phyloP scores from a whole-genome alignment of 2,113 vertebrate genomes.

The Hippocampus guttulatus region DNA sequence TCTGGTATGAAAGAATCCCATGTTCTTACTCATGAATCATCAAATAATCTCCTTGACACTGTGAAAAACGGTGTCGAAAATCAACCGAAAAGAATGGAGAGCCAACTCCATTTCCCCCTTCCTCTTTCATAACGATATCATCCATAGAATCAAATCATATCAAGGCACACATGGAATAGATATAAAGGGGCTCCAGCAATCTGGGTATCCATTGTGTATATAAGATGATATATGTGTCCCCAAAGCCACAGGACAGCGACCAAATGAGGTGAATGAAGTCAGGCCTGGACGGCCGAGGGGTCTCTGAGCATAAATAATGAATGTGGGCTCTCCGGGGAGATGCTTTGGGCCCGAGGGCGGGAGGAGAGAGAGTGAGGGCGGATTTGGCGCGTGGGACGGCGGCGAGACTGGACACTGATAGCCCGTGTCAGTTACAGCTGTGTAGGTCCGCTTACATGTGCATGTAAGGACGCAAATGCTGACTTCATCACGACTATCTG shows the following conservation, averaged over 20 bases:
- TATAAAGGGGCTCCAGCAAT: neutral
- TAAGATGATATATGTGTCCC: constrained; percentile 11
- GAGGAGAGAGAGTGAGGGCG: constrained; percentile 5
- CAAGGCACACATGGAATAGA: neutral
- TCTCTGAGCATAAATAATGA: constrained; percentile 62
- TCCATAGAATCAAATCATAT: neutral
- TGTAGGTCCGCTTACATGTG: constrained; percentile 21
- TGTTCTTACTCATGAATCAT: too few relatives aligned
- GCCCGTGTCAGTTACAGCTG: constrained; percentile 55
- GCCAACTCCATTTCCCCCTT: neutral
- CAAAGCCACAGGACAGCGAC: constrained; percentile 14
- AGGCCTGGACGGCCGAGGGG: constrained; percentile 18
- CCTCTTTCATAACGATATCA: neutral
- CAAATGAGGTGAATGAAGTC: constrained; percentile 30
- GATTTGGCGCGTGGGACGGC: constrained; percentile 21
- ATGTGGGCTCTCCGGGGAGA: constrained; percentile 42
- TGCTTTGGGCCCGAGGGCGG: constrained; percentile 27
- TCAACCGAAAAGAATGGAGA: neutral
- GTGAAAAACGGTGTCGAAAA: too few relatives aligned
- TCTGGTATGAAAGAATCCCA: too few relatives aligned
- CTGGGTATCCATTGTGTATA: neutral
- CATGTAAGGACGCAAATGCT: constrained; percentile 45
- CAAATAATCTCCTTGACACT: too few relatives aligned
- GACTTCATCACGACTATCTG: constrained; percentile 31
- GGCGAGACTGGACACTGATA: constrained; percentile 53